A percentile compares a stretch with the other conserved stretches of the same genome.
Evolutionary conservation across 2,113 vertebrate species (phyloP).

Genomic region (Semicossyphus pulcher): DNA sequence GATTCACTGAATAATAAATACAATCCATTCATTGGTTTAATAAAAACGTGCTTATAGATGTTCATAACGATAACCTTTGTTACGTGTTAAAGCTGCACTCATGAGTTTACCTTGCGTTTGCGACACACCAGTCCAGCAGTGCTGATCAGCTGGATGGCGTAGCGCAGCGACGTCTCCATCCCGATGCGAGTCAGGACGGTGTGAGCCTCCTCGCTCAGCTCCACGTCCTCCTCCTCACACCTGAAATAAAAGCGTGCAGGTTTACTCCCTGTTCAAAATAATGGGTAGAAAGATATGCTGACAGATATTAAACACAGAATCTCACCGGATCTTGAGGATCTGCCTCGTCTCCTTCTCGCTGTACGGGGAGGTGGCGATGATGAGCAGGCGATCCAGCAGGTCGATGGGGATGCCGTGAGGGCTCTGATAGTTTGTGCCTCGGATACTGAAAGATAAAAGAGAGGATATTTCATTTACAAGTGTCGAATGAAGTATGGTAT

Average conservation of each 20-base stretch:
- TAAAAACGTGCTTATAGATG: not conserved
- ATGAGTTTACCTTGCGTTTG: conserved; percentile 93
- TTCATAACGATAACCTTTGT: too few relatives aligned
- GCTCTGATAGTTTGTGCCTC: conserved; percentile 93
- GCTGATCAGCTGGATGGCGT: conserved; percentile 94
- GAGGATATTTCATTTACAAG: not conserved
- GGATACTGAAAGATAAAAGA: conserved; percentile 82
- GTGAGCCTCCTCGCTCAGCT: conserved; percentile 92
- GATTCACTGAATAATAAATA: not conserved
- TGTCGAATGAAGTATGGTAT: too few relatives aligned
- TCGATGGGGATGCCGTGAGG: conserved; percentile 94
- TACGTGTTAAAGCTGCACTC: not conserved
- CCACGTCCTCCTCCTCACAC: conserved; percentile 94
- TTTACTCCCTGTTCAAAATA: fast-evolving
- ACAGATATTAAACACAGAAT: fast-evolving
- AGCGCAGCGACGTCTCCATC: conserved; percentile 91
- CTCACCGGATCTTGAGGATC: conserved; percentile 92
- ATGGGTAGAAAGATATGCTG: not conserved
- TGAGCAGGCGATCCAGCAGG: conserved; percentile 91
- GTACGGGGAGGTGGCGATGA: conserved; percentile 92
- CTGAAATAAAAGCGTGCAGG: conserved; percentile 65
- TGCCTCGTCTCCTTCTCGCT: conserved; percentile 93
- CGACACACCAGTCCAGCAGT: conserved; percentile 92
- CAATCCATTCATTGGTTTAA: too few relatives aligned
- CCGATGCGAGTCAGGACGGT: conserved; percentile 91